These are phyloP conservation scores for Tinea semifulvella DNA, from an alignment of 2,888 invertebrate genomes.

Conservation along the genomic window DNA sequence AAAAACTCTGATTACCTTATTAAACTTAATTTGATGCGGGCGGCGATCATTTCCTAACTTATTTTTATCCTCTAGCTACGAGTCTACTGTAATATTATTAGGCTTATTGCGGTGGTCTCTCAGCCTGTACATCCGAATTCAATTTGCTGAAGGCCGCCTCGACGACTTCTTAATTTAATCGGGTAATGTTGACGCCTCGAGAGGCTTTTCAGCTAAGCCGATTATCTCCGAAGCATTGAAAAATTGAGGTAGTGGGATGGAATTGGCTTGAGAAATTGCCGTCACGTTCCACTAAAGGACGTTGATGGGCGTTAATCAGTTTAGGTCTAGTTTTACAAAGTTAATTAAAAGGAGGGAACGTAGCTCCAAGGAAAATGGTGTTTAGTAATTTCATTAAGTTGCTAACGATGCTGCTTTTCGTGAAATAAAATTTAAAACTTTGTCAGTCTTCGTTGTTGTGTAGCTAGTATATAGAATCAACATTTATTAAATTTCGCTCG, in stretches of 20 bases:
- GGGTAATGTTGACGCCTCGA: constrained; percentile 5
- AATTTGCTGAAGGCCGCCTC: constrained; percentile 4
- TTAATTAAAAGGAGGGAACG: constrained; percentile 1
- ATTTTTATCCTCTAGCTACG: no score
- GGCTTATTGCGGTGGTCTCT: background rate
- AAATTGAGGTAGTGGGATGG: constrained; percentile 1
- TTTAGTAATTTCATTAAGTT: background rate
- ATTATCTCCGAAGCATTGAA: constrained; percentile 1
- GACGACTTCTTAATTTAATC: constrained; percentile 9
- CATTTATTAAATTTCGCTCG: no score
- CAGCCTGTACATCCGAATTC: background rate
- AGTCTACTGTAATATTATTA: background rate
- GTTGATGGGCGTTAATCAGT: no score
- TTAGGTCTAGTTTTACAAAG: constrained; percentile 1
- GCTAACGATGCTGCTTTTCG: background rate
- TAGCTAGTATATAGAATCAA: no score
- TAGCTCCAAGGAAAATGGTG: background rate
- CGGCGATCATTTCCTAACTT: no score
- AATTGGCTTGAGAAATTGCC: constrained; percentile 5
- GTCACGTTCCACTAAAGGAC: background rate
- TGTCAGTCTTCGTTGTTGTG: background rate
- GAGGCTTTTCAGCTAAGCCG: constrained; percentile 4
- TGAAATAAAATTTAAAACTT: background rate
- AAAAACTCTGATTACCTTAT: no score
- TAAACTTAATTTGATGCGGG: no score